Base-by-base conservation (phyloP, 2,113 vertebrate genomes). In the Manacus vitellinus region DNA sequence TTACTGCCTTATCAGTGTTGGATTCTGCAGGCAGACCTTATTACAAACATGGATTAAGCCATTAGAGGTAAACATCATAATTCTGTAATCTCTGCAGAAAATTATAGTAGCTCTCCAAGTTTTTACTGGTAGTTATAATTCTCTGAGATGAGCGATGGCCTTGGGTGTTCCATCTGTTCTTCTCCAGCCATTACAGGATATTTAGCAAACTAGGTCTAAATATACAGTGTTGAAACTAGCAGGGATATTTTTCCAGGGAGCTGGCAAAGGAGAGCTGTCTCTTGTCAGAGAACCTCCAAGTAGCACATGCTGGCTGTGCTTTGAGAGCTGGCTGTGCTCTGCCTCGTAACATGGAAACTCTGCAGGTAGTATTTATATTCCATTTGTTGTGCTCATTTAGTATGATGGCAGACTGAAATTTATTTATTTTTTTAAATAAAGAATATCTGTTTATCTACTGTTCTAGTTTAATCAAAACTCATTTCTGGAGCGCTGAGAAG, bases 401-500 rank as follows among this genome's bases (percentile, higher is more conserved):
- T 62, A 2, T 22, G 41, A 71, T 78, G 65, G 31, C 66, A 61
- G 76, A 62, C 39, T 63, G 52, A 20, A 56, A 27, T 68, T 44
- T 58, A 17, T 43, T 39, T 59, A 17, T 41, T n/a, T 63, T 56
- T 37, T 27, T 5, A 12, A 77, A 63, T 49, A 92, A 92, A 88
- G 28, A 81, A 15, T 72, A 80, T 75, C 62, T 85, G 43, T 89
- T 86, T 81, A 73, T 84, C 55, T 94, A 3, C 92, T 79, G n/a
- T 80, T 89, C 41, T 47, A 2, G 61, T 93, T 93, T 83, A 96
- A 88, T 84, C 62, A 79, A 58, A 95, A 76, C 78, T 92, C 18
- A 43, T 95, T 95, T 89, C 74, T 93, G 72, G 87, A 89, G 56
- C 79, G 62, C 90, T 94, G 76, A 91, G 94, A 94, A 79, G 70